phyloP scores from a whole-genome alignment of 2,797 vertebrate species.

The Leptatherina wallacei region DNA sequence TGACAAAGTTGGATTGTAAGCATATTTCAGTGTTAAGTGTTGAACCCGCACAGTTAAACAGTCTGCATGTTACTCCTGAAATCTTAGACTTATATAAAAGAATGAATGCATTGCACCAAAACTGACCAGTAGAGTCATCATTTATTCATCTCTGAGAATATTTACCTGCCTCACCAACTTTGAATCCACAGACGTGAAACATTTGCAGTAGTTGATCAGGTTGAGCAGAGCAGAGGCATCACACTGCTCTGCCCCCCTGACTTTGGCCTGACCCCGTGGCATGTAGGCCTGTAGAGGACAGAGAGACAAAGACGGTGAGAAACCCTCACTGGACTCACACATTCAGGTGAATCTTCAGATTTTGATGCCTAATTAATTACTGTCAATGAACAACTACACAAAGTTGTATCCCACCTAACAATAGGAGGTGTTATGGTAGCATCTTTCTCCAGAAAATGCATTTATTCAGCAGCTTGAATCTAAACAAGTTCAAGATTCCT shows the following conservation, averaged over 20 bases:
- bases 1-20: not conserved
- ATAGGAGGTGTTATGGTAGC: too few species aligned
- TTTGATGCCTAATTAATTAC: too few species aligned
- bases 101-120: not conserved
- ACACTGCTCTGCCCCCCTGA: conserved; percentile 69
- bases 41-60: not conserved
- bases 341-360: not conserved
- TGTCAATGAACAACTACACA: too few species aligned
- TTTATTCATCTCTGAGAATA: too few species aligned
- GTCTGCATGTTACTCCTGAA: not conserved
- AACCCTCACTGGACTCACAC: not conserved
- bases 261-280: conserved; percentile 79
- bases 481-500: too few species aligned
- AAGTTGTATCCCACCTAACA: too few species aligned
- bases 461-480: not conserved
- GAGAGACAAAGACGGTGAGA: not conserved
- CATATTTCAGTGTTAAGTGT: not conserved
- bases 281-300: conserved; percentile 78
- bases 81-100: not conserved
- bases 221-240: conserved; percentile 84
- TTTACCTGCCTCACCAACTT: conserved; percentile 80
- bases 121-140: not conserved
- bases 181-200: conserved; percentile 74
- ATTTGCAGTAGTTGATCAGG: conserved; percentile 81
- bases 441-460: not conserved